Conservation (phyloP, 1,140 invertebrate species). For the Drosophila pseudoananassae region DNA sequence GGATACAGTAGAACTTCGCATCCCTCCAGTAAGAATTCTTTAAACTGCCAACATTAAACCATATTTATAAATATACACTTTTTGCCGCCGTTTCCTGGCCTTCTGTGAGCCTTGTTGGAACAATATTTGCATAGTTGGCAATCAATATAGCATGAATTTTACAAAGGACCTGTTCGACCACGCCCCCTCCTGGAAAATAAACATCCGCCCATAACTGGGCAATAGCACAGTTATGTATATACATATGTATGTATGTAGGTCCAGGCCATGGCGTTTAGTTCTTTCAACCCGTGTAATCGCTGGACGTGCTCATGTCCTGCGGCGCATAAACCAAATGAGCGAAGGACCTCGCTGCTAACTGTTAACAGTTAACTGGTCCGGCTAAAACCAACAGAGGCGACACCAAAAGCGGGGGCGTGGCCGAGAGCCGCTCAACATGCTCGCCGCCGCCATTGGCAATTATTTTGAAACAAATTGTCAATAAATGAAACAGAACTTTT, state of each 20-base stretch:
- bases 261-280: conserved; percentile 2
- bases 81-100: neutral
- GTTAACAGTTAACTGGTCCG: conserved; percentile 19
- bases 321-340: conserved; percentile 41
- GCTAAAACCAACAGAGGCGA: neutral
- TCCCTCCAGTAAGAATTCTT: no score
- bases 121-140: conserved; percentile 4
- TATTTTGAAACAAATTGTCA: conserved; percentile 69
- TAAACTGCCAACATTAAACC: neutral
- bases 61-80: neutral
- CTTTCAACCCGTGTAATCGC: conserved; percentile 20
- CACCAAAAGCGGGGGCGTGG: neutral
- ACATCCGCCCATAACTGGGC: neutral
- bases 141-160: conserved; percentile 2
- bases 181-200: neutral
- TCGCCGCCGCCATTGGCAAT: conserved; percentile 49
- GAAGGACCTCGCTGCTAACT: conserved; percentile 20
- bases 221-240: neutral
- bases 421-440: neutral
- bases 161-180: neutral
- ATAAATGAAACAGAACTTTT: conserved; percentile 67
- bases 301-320: conserved; percentile 30
- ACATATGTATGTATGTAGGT: neutral
- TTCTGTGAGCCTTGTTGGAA: neutral
- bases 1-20: neutral